Base-by-base conservation (phyloP, 1,140 invertebrate genomes). In the Batillaria attramentaria region DNA sequence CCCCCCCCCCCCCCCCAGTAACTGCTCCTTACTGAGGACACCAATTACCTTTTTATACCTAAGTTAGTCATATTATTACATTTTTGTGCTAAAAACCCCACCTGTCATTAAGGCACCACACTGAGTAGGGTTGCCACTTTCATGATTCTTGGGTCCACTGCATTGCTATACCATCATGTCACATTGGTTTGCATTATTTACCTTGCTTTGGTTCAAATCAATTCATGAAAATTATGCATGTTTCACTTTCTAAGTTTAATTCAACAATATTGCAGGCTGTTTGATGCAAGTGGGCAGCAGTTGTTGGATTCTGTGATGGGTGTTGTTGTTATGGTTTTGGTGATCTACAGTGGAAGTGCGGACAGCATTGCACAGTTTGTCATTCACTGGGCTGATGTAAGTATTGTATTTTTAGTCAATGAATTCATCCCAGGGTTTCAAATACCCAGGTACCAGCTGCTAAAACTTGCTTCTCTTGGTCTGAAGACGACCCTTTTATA, bases 321-420 rank as follows among this genome's bases (percentile, higher is more conserved):
- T 18, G 41, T 85, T 16, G 24, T 62, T 31, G 4, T 82, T 3
- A 74, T 83, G 72, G 39, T 65, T 18, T 65, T 82, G n/a, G 70
- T 86, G 16, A 68, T 82, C 3, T 28, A 73, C 43, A 39, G 39
- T 24, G 65, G 73, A 31, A 20, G 75, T 31, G 72, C 83, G 46
- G 78, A 82, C 33, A 41, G 42, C 28, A 69, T 83, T 57, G 80
- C 83, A 33, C 33, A 43, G 28, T 43, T 46, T 33, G 72, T 86
- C 39, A 66, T 83, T 31, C 46, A 78, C 60, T 84, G 83, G 83
- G 82, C 83, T 33, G 81, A 86, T 69, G 85, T 86, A 66, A 81
- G 80, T 82, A 6, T 43, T 62, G 20, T 31, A 77, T 8, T 74
- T n/a, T 46, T 10, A 50, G 72, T 50, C 39, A 54, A 54, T 54